phyloP scores from a whole-genome alignment of 2,113 vertebrate species.

The Ornithorhynchus anatinus region DNA sequence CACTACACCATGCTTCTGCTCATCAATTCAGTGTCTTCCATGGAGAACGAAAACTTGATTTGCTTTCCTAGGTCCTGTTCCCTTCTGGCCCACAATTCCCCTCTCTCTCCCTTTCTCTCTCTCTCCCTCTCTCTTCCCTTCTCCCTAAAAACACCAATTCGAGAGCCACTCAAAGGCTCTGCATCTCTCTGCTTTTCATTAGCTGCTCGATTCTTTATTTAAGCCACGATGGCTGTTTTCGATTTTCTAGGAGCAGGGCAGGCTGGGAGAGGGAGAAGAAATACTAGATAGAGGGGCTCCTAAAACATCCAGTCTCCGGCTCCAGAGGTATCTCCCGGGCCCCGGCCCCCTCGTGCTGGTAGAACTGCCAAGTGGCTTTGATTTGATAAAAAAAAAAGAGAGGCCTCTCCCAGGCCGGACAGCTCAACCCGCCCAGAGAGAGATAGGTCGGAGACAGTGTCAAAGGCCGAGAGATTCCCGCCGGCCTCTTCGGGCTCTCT shows the following conservation, averaged over 20 bases:
- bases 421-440: slow-evolving; percentile 30
- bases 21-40: too few relatives aligned
- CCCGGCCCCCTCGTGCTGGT: slow-evolving; percentile 39
- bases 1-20: too few relatives aligned
- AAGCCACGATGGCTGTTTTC: slow-evolving; percentile 33
- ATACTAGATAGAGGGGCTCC: slow-evolving; percentile 1
- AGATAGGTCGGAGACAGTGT: slow-evolving; percentile 68
- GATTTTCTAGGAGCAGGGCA: slow-evolving; percentile 7
- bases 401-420: slow-evolving; percentile 54
- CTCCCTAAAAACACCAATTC: not conserved
- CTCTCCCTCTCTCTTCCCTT: too few relatives aligned
- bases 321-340: slow-evolving; percentile 23
- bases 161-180: slow-evolving; percentile 16
- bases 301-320: not conserved
- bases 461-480: slow-evolving; percentile 20
- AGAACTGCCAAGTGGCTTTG: slow-evolving; percentile 61
- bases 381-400: slow-evolving; percentile 73
- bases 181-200: slow-evolving; percentile 49
- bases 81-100: too few relatives aligned
- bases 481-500: slow-evolving; percentile 1
- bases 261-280: not conserved
- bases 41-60: too few relatives aligned
- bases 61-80: too few relatives aligned
- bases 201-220: slow-evolving; percentile 31
- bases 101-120: too few relatives aligned